Evolutionary conservation across 37 sponge, comb jelly and placozoan genomes (phyloP).

Genomic region (Chondrilla cf. caribensis): DNA sequence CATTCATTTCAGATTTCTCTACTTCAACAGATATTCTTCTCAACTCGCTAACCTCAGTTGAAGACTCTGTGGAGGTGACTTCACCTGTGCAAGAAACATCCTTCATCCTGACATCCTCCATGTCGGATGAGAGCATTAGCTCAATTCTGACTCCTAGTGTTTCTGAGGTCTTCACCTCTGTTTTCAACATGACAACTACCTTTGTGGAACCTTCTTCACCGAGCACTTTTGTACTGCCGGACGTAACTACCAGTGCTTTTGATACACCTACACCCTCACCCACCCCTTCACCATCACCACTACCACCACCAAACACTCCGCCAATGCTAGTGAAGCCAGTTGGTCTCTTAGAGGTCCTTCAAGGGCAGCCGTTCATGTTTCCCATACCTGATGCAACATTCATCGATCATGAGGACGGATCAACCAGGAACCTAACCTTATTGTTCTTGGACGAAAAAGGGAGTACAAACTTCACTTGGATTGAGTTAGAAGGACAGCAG

Average conservation of each 20-base stretch:
- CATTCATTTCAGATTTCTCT: no score
- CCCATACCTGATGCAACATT: slow-evolving; percentile 46
- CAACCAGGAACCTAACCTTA: slow-evolving; percentile 23
- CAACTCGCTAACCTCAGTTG: no score
- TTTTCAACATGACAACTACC: no score
- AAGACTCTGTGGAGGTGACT: no score
- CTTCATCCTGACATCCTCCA: no score
- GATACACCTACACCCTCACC: neutral
- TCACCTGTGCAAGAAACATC: no score
- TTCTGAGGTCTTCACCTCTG: no score
- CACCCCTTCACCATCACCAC: slow-evolving; percentile 7
- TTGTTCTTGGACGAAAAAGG: slow-evolving; percentile 38
- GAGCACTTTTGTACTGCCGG: neutral
- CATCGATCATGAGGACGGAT: slow-evolving; percentile 40
- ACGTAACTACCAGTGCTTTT: neutral
- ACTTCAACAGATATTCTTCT: no score
- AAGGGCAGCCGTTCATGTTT: slow-evolving; percentile 38
- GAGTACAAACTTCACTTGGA: slow-evolving; percentile 40
- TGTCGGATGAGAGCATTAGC: no score
- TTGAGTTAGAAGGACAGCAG: slow-evolving; percentile 19
- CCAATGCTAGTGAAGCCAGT: slow-evolving; percentile 45
- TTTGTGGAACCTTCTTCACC: neutral
- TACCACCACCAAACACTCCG: neutral
- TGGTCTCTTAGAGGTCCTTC: slow-evolving; percentile 23
- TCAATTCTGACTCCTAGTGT: no score